A percentile compares a stretch with the other conserved stretches of the same genome.
Conservation (phyloP, 2,888 invertebrate genomes). For the Leucoptera coffeella region DNA sequence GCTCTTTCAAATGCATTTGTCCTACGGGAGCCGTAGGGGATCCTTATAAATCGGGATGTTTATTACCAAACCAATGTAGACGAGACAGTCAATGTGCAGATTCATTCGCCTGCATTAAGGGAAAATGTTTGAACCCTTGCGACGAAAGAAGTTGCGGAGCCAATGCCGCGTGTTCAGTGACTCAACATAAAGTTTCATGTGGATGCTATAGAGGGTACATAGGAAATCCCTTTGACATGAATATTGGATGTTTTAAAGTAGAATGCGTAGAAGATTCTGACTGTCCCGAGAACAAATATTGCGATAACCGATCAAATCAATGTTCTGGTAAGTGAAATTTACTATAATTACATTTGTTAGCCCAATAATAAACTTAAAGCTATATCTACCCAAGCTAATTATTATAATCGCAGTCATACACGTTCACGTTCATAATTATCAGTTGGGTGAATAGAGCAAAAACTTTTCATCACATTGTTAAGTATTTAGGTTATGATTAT, state of each 20-base stretch:
- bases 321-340: constrained; percentile 63
- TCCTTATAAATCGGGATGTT: constrained; percentile 62
- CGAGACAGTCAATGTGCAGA: constrained; percentile 69
- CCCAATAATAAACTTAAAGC: no score
- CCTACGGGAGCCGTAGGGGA: constrained; percentile 73
- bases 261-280: constrained; percentile 76
- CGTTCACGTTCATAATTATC: no score
- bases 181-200: constrained; percentile 67
- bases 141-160: constrained; percentile 64
- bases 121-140: constrained; percentile 80
- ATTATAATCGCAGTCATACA: no score
- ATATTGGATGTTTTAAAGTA: constrained; percentile 81
- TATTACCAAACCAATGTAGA: constrained; percentile 69
- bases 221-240: constrained; percentile 71
- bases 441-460: no score
- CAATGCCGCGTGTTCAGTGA: constrained; percentile 69
- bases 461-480: no score
- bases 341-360: no score
- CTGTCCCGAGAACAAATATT: constrained; percentile 69
- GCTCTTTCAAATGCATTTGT: constrained; percentile 76
- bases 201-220: constrained; percentile 74
- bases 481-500: no score
- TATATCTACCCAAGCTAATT: no score
- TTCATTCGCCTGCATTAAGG: constrained; percentile 66
- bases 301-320: constrained; percentile 69